Base-by-base conservation (phyloP, 2,797 vertebrate genomes). In the Enoplosus armatus region DNA sequence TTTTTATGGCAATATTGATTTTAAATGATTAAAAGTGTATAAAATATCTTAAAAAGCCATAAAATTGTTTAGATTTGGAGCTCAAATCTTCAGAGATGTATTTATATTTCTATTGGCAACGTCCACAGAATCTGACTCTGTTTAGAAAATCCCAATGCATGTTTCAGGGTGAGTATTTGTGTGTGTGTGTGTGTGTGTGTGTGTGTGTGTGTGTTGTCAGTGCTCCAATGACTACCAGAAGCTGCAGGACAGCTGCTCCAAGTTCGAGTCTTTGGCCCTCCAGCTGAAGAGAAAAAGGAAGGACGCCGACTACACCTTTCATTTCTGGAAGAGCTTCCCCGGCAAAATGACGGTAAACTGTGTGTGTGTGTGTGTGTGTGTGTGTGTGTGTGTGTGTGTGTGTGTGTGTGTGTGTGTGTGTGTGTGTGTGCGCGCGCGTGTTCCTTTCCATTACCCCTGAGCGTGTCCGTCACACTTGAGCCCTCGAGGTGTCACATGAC, bases 291-390 rank as follows among this genome's bases (percentile, higher is more conserved):
- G 95, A 75, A 98, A 95, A 87, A 96, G 94, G 72, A 99, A 98
- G 84, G 98, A 98, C 71, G 97, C 97, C 0, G 97, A 99, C 29
- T 97, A 95, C 87, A 99, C 98, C 0, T 94, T 95, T 47, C 95
- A 97, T 77, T 99, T 99, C 93, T 99, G 98, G 98, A 99, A 97
- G 94, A 98, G 95, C 66, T 99, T 99, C 88, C 98, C 98, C 4
- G 98, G 98, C 15, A 99, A 99, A 90, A 99, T 99, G 98, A 99
- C 97, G 79, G 98, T 99, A 87, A 91, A 50, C 29, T 8, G 29
- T 35, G 41, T 33, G 26, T 22, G 22, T 10, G n/a, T n/a, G n/a
- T n/a, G n/a, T n/a, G n/a, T n/a, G n/a, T n/a, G n/a, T n/a, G n/a
- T n/a, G n/a, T n/a, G n/a, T n/a, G n/a, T n/a, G n/a, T n/a, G n/a